phyloP scores from a whole-genome alignment of 2,888 invertebrate species.

The Scelioninae gen. 1 region DNA sequence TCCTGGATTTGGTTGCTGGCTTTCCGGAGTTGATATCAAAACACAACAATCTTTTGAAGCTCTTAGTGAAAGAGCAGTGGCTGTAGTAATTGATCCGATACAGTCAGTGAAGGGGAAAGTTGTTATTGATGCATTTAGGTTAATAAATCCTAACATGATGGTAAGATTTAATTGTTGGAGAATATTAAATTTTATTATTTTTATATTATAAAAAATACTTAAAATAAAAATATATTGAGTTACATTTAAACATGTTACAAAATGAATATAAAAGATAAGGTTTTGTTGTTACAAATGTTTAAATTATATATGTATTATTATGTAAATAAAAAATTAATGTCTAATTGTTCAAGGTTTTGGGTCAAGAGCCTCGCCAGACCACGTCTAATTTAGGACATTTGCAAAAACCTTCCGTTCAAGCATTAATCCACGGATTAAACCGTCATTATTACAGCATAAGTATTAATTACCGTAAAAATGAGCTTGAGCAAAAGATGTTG shows the following conservation, averaged over 20 bases:
- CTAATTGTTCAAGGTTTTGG: slow-evolving; percentile 86
- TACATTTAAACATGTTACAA: too few relatives aligned
- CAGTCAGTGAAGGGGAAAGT: slow-evolving; percentile 99
- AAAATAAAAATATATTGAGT: too few relatives aligned
- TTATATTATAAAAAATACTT: too few relatives aligned
- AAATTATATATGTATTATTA: too few relatives aligned
- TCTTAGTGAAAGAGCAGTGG: slow-evolving; percentile 98
- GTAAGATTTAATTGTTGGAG: slow-evolving; percentile 84
- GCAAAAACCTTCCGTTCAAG: slow-evolving; percentile 99
- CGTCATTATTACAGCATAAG: slow-evolving; percentile 99
- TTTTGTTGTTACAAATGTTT: too few relatives aligned
- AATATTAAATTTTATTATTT: too few relatives aligned
- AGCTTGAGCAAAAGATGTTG: slow-evolving; percentile 99
- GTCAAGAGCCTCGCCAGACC: slow-evolving; percentile 99
- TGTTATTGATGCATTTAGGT: slow-evolving; percentile 99
- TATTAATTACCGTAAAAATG: slow-evolving; percentile 99
- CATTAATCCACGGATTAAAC: slow-evolving; percentile 98
- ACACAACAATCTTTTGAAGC: slow-evolving; percentile 97
- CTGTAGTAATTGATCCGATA: slow-evolving; percentile 99
- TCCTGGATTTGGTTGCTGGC: slow-evolving; percentile 99
- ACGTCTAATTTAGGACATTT: slow-evolving; percentile 99
- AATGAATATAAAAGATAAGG: too few relatives aligned
- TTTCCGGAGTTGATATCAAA: slow-evolving; percentile 99
- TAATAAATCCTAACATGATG: slow-evolving; percentile 99
- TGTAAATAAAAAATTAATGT: neutral